Percentiles rank a stretch among this genome's conserved stretches.
phyloP scores from a whole-genome alignment of 2,113 vertebrate genomes.

The Furnarius figulus region DNA sequence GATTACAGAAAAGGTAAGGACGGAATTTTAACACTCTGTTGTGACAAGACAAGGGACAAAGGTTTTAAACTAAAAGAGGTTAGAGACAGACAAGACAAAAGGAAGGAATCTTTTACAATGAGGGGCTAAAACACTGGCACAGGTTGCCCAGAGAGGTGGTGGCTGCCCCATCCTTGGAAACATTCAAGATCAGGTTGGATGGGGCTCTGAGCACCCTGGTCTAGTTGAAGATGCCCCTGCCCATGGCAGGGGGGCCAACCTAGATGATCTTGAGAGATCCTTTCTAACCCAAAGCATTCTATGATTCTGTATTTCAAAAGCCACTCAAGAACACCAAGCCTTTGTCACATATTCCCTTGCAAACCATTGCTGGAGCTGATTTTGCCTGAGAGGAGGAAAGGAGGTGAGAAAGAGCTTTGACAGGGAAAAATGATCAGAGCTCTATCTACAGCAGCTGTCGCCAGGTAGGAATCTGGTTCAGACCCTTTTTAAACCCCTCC shows the following conservation, averaged over 20 bases:
- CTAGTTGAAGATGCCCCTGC: neutral
- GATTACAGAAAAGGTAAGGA: neutral
- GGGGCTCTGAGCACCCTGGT: neutral
- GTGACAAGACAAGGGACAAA: neutral
- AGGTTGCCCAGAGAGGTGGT: neutral
- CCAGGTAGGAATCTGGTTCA: neutral
- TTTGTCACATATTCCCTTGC: neutral
- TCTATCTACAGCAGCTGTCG: neutral
- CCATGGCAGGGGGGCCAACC: neutral
- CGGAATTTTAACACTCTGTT: neutral
- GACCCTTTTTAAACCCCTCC: neutral
- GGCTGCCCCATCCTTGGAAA: neutral
- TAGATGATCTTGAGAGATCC: neutral
- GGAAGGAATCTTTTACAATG: neutral
- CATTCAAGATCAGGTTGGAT: neutral
- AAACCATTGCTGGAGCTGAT: neutral
- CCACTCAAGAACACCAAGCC: rapidly evolving
- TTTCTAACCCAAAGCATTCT: neutral
- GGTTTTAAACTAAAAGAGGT: neutral
- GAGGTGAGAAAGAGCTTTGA: neutral
- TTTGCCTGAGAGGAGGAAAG: neutral
- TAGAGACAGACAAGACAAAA: neutral
- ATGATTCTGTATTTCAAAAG: neutral
- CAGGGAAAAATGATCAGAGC: neutral
- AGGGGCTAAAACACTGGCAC: too few relatives aligned